Base-by-base conservation (phyloP, 2,888 invertebrate genomes). In the Celastrina argiolus region DNA sequence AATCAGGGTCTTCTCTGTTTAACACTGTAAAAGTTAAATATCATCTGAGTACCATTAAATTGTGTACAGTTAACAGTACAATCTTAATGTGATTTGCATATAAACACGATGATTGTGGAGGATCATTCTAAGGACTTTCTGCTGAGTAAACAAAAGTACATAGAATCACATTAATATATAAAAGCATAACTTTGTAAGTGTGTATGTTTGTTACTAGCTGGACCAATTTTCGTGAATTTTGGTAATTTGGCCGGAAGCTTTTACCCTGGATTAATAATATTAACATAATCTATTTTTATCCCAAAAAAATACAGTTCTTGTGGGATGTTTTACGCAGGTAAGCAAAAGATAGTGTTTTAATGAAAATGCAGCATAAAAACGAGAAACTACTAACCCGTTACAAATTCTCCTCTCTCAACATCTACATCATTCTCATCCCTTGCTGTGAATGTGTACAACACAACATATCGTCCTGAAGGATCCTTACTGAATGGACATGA, bases 401-500 rank as follows among this genome's bases (percentile, higher is more conserved):
- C 97, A 87, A 98, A 97, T 82, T 98, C 98, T 0, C 98, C 98
- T 63, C 97, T 92, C 77, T 97, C 97, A 0, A 98, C 98, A 45
- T 96, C 97, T 0, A 98, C 96, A 82, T 98, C 98, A 78, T 98
- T 98, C 81, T 98, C 98, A 80, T 98, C 97, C 41, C 97, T 88
- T 0, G 98, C 98, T 45, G 96, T 96, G 81, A 98, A 98, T 0
- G 97, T 97, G 85, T 98, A 98, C 16, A 98, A 91, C 0, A 98
- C 98, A 71, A 98, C 97, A 79, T 96, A 98, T 56, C 97, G 93
- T 1, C 98, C 98, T 0, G 96, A 96, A 1, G 97, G 96, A 80
- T 97, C 97, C 89, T 97, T 95, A 72, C 89, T 90, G 81, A 95
- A 95, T 0, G 94, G 94, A 72, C 94, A 93, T 69, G 94, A 94